Evolutionary conservation across 2,888 invertebrate species (phyloP), one percentile per base, ranked within the genome.

Genomic region (Elegia similella): DNA sequence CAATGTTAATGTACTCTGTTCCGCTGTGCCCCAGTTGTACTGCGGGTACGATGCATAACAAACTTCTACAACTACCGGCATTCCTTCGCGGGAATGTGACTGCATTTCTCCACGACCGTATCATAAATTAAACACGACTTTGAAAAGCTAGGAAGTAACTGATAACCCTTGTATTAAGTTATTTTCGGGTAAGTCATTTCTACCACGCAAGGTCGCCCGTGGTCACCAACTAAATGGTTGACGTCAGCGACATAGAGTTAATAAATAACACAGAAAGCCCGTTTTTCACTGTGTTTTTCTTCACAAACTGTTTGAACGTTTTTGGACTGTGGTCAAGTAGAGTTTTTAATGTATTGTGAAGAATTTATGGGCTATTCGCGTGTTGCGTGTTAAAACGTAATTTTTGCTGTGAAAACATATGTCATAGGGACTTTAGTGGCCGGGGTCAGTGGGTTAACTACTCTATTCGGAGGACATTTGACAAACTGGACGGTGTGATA

Each of bases 381-480:
- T 52, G 63, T 67, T 77, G 79, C 79, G 78, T 80, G 80, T 65
- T 67, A 56, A 56, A 63, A 58, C 58, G 70, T 67, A 62, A 69
- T 79, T 75, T 69, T 63, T 64, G 72, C 70, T 64, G 71, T 72
- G 71, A 75, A 75, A 76, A 75, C 78, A 79, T 79, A 76, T 78
- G 78, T 80, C 78, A 78, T 75, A 69, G 64, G 50, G 67, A 66
- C 65, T 74, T 76, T 73, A 75, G 69, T 64, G 67, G 60, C 65
- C 68, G 57, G 67, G 78, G 78, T 80, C 70, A 80, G 66, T 78
- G 64, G 80, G 78, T 75, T 78, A 80, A 77, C 72, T 67, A 63
- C 69, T 72, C 66, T 57, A 73, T 72, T 70, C 58, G 52, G 62
- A 67, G 67, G 67, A 62, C 64, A 63, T 67, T 70, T 64, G 63